Evolutionary conservation across 2,888 invertebrate species (phyloP).

Genomic region (Petrolisthes manimaculis): DNA sequence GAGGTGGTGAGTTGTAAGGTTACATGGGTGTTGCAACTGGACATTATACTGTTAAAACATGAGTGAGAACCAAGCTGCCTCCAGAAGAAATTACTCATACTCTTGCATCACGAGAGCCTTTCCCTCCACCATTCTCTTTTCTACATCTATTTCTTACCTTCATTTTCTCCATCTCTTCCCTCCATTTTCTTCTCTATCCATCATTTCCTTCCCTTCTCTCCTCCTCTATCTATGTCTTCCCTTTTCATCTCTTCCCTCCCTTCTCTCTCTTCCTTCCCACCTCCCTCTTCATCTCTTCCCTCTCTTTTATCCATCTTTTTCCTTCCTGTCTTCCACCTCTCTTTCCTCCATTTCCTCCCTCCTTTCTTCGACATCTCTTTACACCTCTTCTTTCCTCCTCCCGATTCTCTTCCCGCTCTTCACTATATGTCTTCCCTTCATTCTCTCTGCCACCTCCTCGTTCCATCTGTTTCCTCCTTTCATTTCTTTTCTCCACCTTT

Average conservation of each 20-base stretch:
- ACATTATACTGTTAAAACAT: no score
- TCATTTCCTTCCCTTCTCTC: background rate
- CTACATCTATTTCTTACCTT: background rate
- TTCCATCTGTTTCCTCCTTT: background rate
- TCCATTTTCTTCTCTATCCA: background rate
- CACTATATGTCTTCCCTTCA: background rate
- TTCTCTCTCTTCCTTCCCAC: background rate
- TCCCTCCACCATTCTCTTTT: no score
- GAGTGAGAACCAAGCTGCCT: no score
- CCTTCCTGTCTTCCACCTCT: background rate
- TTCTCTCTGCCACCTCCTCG: background rate
- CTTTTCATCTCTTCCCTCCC: background rate
- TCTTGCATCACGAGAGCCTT: no score
- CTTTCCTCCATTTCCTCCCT: background rate
- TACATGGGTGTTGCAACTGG: no score
- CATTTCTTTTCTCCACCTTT: background rate
- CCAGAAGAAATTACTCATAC: no score
- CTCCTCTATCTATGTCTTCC: background rate
- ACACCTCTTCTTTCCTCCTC: background rate
- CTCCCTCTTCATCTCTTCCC: background rate
- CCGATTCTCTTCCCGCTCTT: background rate
- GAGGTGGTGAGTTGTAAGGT: no score
- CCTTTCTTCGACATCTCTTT: no score
- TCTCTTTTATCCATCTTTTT: background rate
- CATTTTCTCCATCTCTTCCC: conserved; percentile 1